Conservation (phyloP, 2,888 invertebrate species). For the Pristionchus japonicus region DNA sequence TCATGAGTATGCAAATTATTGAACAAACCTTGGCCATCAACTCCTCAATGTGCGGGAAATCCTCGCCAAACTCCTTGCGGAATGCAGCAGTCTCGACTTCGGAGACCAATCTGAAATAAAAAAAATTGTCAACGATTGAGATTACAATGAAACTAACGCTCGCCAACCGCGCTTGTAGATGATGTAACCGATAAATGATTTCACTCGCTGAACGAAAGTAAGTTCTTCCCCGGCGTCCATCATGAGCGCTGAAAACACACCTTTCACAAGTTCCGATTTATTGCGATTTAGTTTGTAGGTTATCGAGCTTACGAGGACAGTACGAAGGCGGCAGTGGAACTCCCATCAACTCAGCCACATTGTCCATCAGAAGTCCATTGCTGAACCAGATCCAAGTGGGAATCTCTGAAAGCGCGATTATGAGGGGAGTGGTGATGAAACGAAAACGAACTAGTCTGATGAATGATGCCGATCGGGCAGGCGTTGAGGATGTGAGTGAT, state of each 20-base stretch:
- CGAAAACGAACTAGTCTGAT: neutral
- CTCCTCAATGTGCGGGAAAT: slow-evolving; percentile 63
- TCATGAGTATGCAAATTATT: no score
- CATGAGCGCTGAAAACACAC: neutral
- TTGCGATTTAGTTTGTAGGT: no score
- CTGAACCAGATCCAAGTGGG: slow-evolving; percentile 17
- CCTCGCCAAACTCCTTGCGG: slow-evolving; percentile 57
- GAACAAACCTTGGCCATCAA: slow-evolving; percentile 44
- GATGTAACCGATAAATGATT: neutral
- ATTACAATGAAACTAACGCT: neutral
- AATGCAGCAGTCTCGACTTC: slow-evolving; percentile 58
- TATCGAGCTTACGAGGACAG: neutral
- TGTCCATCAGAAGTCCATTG: neutral
- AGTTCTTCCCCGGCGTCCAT: neutral
- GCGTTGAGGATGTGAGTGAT: neutral
- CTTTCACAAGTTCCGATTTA: no score
- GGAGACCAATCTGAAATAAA: neutral
- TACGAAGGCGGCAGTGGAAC: slow-evolving; percentile 16
- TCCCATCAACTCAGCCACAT: neutral
- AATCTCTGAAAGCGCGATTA: neutral
- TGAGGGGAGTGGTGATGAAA: neutral
- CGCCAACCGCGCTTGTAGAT: neutral
- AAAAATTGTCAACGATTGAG: no score
- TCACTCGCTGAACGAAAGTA: neutral
- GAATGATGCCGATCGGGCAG: slow-evolving; percentile 10